Base-by-base conservation (phyloP, 2,113 vertebrate genomes). In the Dipodomys merriami region DNA sequence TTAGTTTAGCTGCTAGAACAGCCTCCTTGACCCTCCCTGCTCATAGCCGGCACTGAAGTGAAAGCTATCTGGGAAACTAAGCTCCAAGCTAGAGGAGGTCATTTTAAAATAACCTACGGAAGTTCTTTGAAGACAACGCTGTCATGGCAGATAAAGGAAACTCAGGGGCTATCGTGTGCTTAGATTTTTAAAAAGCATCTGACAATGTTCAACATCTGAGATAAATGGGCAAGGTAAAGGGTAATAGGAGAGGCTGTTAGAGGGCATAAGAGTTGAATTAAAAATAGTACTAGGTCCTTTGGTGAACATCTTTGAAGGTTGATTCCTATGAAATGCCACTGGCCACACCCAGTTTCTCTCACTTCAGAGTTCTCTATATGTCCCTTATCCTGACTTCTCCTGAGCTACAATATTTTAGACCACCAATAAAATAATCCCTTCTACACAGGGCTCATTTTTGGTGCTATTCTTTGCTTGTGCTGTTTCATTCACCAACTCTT, bases 61-160 rank as follows among this genome's bases (percentile, higher is more conserved):
- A 97, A 97, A 89, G 92, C 96, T 97, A 86, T 96, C 96, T 97
- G 96, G 95, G 96, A 96, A 97, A 95, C 90, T 95, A 96, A 97
- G 97, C 96, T 98, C 94, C 93, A 96, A 97, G 96, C 96, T 96
- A 96, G 95, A 96, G 95, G 95, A 97, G 96, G 97, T 98, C 97
- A 96, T 97, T 97, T 96, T 96, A 97, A 98, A 98, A 97, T 98
- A 97, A 97, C 96, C 96, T 95, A 86, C 76, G 73, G 95, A 97
- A 97, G 97, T 86, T 97, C 96, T 98, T 98, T 98, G 97, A 98
- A 98, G 97, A 96, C 96, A 96, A 96, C 76, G 81, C 95, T 97
- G 95, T 97, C 93, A 91, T 90, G 95, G 94, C 90, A 97, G 97
- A 97, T 98, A 96, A 98, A 97, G 97, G 95, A 97, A 97, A 97